A percentile compares a stretch with the other conserved stretches of the same genome.
These are phyloP conservation scores for Boloria euphrosyne DNA, from an alignment of 2,888 invertebrate species.

Conservation along the genomic window DNA sequence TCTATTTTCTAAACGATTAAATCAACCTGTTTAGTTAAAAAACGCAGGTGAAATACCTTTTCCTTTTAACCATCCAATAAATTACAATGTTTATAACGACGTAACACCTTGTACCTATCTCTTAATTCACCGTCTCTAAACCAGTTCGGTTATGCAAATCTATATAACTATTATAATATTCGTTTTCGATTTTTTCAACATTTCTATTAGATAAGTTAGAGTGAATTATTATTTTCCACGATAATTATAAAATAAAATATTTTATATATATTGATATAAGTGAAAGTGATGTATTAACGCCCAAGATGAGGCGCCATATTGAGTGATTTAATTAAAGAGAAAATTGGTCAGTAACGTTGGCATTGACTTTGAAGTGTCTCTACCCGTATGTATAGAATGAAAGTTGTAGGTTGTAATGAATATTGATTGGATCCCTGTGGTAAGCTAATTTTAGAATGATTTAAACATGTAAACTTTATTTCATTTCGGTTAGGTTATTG, in stretches of 20 bases:
- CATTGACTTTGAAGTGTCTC: constrained; percentile 24
- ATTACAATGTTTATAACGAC: constrained; percentile 19
- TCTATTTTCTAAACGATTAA: not conserved
- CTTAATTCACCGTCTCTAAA: constrained; percentile 28
- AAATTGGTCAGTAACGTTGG: constrained; percentile 16
- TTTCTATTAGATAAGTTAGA: constrained; percentile 39
- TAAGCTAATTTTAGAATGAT: too few species aligned
- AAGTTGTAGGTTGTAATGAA: not conserved
- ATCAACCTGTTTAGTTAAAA: not conserved
- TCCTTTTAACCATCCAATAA: constrained; percentile 25
- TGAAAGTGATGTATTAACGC: constrained; percentile 31
- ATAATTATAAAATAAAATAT: constrained; percentile 31
- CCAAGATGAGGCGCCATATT: constrained; percentile 1
- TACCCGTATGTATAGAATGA: not conserved
- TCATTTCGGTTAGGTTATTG: too few species aligned
- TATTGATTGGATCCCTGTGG: not conserved
- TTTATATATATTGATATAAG: constrained; percentile 33
- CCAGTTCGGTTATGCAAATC: constrained; percentile 43
- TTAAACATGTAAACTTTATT: too few species aligned
- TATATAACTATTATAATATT: constrained; percentile 32
- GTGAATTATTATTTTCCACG: constrained; percentile 35
- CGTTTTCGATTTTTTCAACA: constrained; percentile 38
- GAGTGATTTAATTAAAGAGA: constrained; percentile 23
- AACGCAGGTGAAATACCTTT: constrained; percentile 8
- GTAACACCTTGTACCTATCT: constrained; percentile 24